Evolutionary conservation across 2,888 invertebrate species (phyloP), one percentile per base, ranked within the genome.

Genomic region (Pseudoips prasinana): DNA sequence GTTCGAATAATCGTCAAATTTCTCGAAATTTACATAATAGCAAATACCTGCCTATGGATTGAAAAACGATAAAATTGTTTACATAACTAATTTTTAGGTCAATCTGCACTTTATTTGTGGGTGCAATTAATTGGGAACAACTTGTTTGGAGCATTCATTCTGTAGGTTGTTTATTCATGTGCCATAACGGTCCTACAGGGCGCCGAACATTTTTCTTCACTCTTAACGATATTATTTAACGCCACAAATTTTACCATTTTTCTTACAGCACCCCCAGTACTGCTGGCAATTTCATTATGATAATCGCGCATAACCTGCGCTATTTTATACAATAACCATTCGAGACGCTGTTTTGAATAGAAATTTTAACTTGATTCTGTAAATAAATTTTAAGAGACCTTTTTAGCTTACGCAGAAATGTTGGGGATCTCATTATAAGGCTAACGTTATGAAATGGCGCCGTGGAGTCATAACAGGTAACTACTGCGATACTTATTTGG

Each of bases 151-250:
- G 14, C 14, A 14, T 14, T 14, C 5, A 14, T 14, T 14, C 14
- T 14, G 14, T 5, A 5, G 5, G 14, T 5, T 14, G 5, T 14
- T 14, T 5, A 14, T 14, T 5, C 5, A 14, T 14, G 14, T 14
- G 14, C 5, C 3, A 14, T 5, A 3, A 14, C 47, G 49, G 72
- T 78, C 73, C 78, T 77, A 71, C 64, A 75, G 81, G 80, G 74
- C 69, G 55, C 59, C 29, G 55, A 58, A 71, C 81, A 83, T 85
- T 85, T 86, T 81, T 85, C 84, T 83, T 74, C 64, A 64, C 70
- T 78, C 73, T 79, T 78, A 85, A 84, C 84, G 83, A 79, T 87
- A 87, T 87, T 87, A 86, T 87, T 86, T 84, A 84, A 77, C 71
- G 77, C 81, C 85, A 79, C 84, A 84, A 86, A 84, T 85, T 86